Evolutionary conservation across 2,797 vertebrate species (phyloP), one percentile per base, ranked within the genome.

Genomic region (Gorsachius magnificus): DNA sequence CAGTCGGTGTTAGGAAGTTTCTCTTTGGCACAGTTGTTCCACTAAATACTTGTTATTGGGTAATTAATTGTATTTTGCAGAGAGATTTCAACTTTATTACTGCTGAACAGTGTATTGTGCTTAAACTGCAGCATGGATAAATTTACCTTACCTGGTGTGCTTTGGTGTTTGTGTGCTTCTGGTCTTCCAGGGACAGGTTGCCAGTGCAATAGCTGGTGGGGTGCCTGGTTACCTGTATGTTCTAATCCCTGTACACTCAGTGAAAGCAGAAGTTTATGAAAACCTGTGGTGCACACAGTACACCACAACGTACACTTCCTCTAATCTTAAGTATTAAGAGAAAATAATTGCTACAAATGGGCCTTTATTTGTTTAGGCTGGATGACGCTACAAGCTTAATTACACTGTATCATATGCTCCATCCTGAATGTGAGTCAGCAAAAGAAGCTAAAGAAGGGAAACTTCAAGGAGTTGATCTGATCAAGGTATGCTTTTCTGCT

Each of bases 391-490:
- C 98, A 69, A 98, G 97, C 92, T 97, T 99, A 63, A 98, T 99
- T 82, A 98, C 93, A 31, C 97, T 99, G 14, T 99, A 99, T 97
- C 98, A 99, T 75, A 97, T 99, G 98, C 90, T 99, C 33, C 98
- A 99, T 87, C 99, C 99, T 26, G 97, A 98, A 48, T 98, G 99
- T 74, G 98, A 98, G 28, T 99, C 99, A 4, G 99, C 99, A 48
- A 98, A 94, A 95, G 98, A 98, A 86, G 98, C 99, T 68, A 92
- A 97, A 90, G 95, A 95, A 69, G 97, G 98, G 92, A 97, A 98
- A 76, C 98, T 98, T 33, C 87, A 98, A 24, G 99, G 99, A 68
- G 45, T 97, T 5, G 98, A 99, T 46, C 97, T 99, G 69, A 98
- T 99, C 43, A 99, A 99, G 99, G 99, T 99, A 88, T 21, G 71